These are phyloP conservation scores for Grantiella picta DNA, from an alignment of 2,113 vertebrate genomes.

Conservation along the genomic window DNA sequence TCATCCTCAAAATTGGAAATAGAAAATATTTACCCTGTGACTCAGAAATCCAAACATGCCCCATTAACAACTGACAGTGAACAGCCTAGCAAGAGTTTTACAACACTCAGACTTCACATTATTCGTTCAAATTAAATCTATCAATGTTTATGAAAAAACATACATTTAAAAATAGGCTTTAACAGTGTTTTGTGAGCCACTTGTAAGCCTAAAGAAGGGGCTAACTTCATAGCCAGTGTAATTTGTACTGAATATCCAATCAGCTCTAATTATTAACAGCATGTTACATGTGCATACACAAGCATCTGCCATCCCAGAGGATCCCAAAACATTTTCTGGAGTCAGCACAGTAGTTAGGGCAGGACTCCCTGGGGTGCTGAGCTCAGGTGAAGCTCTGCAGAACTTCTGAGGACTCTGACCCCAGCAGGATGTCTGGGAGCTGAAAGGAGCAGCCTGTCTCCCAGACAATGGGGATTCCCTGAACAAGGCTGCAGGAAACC, in stretches of 20 bases:
- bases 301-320: slow-evolving; percentile 56
- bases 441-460: neutral
- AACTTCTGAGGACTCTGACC: neutral
- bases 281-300: slow-evolving; percentile 47
- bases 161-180: slow-evolving; percentile 41
- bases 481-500: neutral
- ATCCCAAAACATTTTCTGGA: slow-evolving; percentile 27
- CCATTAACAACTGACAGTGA: slow-evolving; percentile 16
- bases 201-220: slow-evolving; percentile 41
- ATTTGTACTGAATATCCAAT: slow-evolving; percentile 60
- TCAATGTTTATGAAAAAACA: slow-evolving; percentile 19
- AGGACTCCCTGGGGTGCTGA: neutral
- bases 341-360: neutral
- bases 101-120: neutral
- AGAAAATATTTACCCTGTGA: slow-evolving; percentile 53
- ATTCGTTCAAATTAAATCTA: slow-evolving; percentile 39
- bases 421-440: neutral
- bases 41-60: slow-evolving; percentile 37
- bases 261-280: slow-evolving; percentile 59
- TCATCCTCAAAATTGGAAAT: neutral
- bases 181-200: slow-evolving; percentile 44
- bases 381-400: neutral
- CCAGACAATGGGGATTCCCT: neutral
- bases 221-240: slow-evolving; percentile 52
- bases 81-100: slow-evolving; percentile 31